These are phyloP conservation scores for Nannoperca obscura DNA, from an alignment of 2,797 vertebrate species.

Conservation along the genomic window DNA sequence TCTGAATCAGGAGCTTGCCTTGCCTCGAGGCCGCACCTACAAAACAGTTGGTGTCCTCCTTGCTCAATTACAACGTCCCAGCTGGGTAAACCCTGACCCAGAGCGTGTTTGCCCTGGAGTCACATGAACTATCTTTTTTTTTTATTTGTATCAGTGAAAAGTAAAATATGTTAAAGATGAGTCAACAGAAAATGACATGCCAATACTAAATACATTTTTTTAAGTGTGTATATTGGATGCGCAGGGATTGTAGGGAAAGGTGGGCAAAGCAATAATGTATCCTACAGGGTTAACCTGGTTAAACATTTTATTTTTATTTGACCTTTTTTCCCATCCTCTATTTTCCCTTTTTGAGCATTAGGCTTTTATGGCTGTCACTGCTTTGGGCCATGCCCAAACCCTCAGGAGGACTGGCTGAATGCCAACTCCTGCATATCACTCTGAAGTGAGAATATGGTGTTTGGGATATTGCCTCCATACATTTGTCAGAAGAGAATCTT, in stretches of 20 bases:
- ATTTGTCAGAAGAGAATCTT: slow-evolving; percentile 45
- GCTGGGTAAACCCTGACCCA: slow-evolving; percentile 33
- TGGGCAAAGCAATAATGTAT: neutral
- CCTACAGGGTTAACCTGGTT: neutral
- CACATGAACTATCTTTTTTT: neutral
- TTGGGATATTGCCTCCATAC: slow-evolving; percentile 41
- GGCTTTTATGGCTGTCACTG: slow-evolving; percentile 9
- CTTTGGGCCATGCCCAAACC: slow-evolving; percentile 19
- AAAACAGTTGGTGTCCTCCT: slow-evolving; percentile 21
- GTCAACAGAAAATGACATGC: neutral
- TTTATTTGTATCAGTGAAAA: slow-evolving; percentile 5
- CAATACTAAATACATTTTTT: neutral
- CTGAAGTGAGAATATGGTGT: slow-evolving; percentile 26
- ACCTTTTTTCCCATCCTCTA: neutral
- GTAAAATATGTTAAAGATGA: neutral
- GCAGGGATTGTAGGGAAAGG: neutral
- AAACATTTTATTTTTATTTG: slow-evolving; percentile 3
- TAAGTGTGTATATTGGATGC: neutral
- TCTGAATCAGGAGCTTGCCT: slow-evolving; percentile 1
- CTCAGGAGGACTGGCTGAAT: slow-evolving; percentile 33
- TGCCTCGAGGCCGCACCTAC: slow-evolving; percentile 20
- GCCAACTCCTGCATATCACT: slow-evolving; percentile 31
- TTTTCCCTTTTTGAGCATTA: neutral
- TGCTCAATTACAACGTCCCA: slow-evolving; percentile 30
- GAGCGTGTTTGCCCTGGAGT: slow-evolving; percentile 6